phyloP scores from a whole-genome alignment of 2,113 vertebrate species.

The Cepphus grylle region DNA sequence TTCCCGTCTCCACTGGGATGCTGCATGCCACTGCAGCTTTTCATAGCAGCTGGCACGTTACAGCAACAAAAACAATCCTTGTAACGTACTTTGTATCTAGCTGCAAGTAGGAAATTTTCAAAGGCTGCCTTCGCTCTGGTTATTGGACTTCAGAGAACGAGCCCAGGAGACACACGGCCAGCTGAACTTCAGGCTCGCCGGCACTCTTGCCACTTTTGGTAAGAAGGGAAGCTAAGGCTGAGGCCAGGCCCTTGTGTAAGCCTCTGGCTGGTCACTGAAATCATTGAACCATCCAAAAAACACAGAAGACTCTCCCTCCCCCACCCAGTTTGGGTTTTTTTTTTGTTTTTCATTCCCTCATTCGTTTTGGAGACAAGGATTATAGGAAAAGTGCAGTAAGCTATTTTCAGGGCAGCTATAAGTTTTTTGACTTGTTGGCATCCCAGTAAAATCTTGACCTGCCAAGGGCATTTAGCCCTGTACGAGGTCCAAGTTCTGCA shows the following conservation, averaged over 20 bases:
- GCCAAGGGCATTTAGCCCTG: not conserved
- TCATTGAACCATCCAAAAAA: not conserved
- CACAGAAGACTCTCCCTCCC: not conserved
- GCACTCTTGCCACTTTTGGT: not conserved
- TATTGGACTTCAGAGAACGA: not conserved
- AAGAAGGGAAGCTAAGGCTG: not conserved
- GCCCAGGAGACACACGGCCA: not conserved
- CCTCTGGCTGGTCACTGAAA: not conserved
- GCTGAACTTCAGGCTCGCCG: not conserved
- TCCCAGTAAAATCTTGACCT: not conserved
- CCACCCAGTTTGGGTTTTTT: too few species aligned
- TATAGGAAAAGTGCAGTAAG: not conserved
- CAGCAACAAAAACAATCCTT: not conserved
- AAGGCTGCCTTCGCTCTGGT: not conserved
- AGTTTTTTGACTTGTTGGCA: not conserved
- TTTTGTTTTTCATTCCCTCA: not conserved
- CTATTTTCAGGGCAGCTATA: not conserved
- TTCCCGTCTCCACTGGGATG: rapidly evolving
- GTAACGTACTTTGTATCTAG: not conserved
- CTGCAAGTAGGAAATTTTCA: not conserved
- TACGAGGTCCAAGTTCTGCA: not conserved
- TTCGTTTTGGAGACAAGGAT: not conserved
- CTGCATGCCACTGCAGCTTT: not conserved
- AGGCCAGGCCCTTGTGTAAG: not conserved
- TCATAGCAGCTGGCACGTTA: not conserved